A percentile compares a stretch with the other conserved stretches of the same genome.
These are phyloP conservation scores for Drosophila ficusphila DNA, from an alignment of 1,140 invertebrate genomes.

Conservation along the genomic window DNA sequence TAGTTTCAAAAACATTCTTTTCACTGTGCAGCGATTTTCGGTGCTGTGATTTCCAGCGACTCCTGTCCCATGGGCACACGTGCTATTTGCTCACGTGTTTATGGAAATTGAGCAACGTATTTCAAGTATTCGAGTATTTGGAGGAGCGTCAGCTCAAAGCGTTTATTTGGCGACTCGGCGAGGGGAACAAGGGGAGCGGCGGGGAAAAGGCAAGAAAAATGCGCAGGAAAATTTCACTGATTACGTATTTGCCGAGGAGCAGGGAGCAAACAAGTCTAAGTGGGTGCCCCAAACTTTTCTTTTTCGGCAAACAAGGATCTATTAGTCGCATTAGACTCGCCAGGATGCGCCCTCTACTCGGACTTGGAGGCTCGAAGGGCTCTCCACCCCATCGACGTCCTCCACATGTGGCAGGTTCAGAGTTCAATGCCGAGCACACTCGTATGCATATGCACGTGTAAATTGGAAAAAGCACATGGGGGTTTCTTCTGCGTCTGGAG, in stretches of 20 bases:
- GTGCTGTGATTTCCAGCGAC: neutral
- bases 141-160: slow-evolving; percentile 59
- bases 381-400: too few species aligned
- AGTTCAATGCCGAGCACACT: slow-evolving; percentile 50
- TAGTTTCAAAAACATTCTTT: neutral
- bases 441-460: slow-evolving; percentile 54
- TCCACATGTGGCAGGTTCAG: slow-evolving; percentile 22
- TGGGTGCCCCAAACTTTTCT: slow-evolving; percentile 44
- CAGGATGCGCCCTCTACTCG: slow-evolving; percentile 21
- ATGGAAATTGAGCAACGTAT: slow-evolving; percentile 81
- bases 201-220: slow-evolving; percentile 48
- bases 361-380: neutral
- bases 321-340: slow-evolving; percentile 75
- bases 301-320: slow-evolving; percentile 69
- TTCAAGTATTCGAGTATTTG: slow-evolving; percentile 72
- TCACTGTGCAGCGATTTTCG: neutral
- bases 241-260: slow-evolving; percentile 71
- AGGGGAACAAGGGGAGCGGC: too few species aligned
- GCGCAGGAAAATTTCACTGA: slow-evolving; percentile 75
- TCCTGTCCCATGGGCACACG: slow-evolving; percentile 48
- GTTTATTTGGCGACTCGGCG: slow-evolving; percentile 56
- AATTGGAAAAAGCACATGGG: slow-evolving; percentile 18
- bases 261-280: slow-evolving; percentile 24
- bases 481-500: neutral
- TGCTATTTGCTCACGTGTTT: slow-evolving; percentile 82